Evolutionary conservation across 2,888 invertebrate genomes (phyloP), one percentile per base, ranked within the genome.

Genomic region (Hyles lineata): DNA sequence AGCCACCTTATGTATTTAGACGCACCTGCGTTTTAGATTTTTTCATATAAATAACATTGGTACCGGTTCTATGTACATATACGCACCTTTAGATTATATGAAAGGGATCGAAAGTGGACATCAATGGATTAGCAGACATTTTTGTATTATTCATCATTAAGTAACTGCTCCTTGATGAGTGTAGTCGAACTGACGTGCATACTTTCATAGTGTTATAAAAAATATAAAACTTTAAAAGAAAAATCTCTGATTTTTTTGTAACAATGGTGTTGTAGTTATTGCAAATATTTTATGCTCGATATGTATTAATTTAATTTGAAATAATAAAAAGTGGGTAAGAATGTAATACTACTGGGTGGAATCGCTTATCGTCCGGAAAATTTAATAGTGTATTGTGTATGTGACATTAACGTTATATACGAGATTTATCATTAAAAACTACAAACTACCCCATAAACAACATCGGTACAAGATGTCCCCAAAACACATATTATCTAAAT

Each of bases 1-100:
- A 67, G 67, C 23, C 50, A 50, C 67, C 50, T 50, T 50, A 23
- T 67, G 23, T 67, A 50, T 67, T 63, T 67, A 50, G 19, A 7
- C 67, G 67, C 67, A 67, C 67, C 67, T 67, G 67, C 67, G 23
- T 50, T 67, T 63, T 50, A 67, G 50, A 50, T 50, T 67, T 67
- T 67, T 67, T 67, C 67, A 50, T 50, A 67, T 50, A 43, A 17
- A 17, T 15, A 43, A 17, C 25, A 50, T 50, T 15, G 67, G 50
- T 23, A 67, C 67, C 50, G 43, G 21, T 67, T 67, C 43, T 67
- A 23, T 67, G 43, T 43, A 43, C 43, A 43, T 43, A 43, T 2
- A 43, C 43, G 23, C 35, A 50, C 21, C 11, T 35, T 23, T 67
- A 15, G 17, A 23, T 9, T 32, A 32, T 21, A 50, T 67, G 67